These are phyloP conservation scores for Percopsis transmontana DNA, from an alignment of 2,113 vertebrate species.

Conservation along the genomic window DNA sequence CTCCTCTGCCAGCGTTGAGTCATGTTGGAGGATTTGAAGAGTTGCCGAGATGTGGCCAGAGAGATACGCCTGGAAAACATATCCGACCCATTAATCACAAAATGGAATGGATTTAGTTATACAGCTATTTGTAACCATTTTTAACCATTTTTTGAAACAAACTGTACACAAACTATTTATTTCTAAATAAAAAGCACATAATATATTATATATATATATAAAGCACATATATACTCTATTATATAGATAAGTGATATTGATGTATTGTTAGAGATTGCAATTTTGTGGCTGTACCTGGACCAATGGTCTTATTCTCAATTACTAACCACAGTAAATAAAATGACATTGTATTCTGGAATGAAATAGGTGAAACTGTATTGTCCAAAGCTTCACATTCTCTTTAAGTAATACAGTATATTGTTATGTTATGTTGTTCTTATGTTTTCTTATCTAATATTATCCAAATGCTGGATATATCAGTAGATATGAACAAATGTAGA, in stretches of 20 bases:
- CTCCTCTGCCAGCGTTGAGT: constrained; percentile 98
- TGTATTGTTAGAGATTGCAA: no score
- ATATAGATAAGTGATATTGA: no score
- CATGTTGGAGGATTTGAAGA: constrained; percentile 99
- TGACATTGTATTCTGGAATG: not conserved
- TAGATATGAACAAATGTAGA: no score
- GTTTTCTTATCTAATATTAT: no score
- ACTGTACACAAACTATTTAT: not conserved
- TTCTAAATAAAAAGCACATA: not conserved
- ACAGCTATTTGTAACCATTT: no score
- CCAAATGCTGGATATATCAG: no score
- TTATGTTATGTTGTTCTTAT: no score
- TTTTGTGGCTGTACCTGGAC: not conserved
- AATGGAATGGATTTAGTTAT: constrained; percentile 8
- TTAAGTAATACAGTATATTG: no score
- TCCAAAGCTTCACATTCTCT: not conserved
- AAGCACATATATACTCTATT: no score
- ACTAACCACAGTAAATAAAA: not conserved
- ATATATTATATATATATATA: not conserved
- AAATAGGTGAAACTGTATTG: not conserved
- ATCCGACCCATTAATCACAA: not conserved
- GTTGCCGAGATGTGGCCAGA: constrained; percentile 92
- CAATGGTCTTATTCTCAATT: no score
- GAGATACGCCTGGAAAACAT: constrained; percentile 87
- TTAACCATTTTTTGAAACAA: constrained; percentile 2